These are phyloP conservation scores for Actenoides hombroni DNA, from an alignment of 2,113 vertebrate species.

Conservation along the genomic window DNA sequence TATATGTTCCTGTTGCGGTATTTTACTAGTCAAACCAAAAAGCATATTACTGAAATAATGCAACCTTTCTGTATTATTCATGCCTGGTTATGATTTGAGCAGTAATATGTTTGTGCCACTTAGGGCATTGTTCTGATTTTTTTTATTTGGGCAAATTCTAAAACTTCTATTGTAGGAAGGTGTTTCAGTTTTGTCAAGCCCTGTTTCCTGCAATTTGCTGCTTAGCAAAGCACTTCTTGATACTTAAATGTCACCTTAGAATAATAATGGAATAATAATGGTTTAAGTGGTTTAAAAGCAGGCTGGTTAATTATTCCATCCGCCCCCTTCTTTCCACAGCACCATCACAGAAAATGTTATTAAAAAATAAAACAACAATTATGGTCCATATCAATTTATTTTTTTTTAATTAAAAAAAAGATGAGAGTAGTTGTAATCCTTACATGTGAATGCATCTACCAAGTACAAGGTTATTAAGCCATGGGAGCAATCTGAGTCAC, in stretches of 20 bases:
- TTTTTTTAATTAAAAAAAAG: conserved; percentile 1
- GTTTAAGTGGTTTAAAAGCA: not conserved
- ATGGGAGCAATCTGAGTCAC: not conserved
- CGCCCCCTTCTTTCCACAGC: not conserved
- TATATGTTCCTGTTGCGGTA: not conserved
- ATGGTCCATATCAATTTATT: not conserved
- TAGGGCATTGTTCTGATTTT: not conserved
- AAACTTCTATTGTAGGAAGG: not conserved
- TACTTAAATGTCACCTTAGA: not conserved
- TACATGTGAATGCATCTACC: not conserved
- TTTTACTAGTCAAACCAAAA: not conserved
- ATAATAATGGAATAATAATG: not conserved
- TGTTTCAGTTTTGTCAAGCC: not conserved
- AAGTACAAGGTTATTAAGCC: not conserved
- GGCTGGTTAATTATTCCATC: not conserved
- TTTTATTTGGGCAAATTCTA: not conserved
- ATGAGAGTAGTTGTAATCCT: not conserved
- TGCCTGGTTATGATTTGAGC: not conserved
- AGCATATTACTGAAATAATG: not conserved
- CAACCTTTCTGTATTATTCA: not conserved
- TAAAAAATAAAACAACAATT: conserved; percentile 6
- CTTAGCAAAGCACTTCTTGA: not conserved
- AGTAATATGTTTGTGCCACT: not conserved
- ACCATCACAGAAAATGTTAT: not conserved
- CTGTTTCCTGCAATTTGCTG: not conserved